phyloP scores from a whole-genome alignment of 2,113 vertebrate species.

The Arizona elegans region DNA sequence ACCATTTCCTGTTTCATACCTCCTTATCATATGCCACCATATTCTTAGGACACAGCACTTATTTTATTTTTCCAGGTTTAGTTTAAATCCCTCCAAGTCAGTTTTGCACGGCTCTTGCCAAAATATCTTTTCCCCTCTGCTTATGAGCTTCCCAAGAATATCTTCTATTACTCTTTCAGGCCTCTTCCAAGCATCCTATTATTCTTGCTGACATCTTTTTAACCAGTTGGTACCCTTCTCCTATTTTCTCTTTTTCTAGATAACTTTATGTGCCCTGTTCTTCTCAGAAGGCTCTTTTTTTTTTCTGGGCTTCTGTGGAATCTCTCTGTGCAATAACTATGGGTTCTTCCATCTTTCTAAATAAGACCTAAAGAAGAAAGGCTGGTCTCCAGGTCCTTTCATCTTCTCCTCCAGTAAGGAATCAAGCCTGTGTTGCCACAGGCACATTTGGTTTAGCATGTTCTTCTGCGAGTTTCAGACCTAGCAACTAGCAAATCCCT shows the following conservation, averaged over 20 bases:
- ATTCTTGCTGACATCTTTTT: neutral
- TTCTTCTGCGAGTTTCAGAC: neutral
- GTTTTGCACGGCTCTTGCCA: neutral
- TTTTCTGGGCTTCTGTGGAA: neutral
- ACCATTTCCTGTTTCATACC: neutral
- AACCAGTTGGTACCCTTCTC: neutral
- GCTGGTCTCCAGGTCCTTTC: neutral
- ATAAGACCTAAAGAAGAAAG: neutral
- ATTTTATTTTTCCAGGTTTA: neutral
- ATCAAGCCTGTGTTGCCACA: neutral
- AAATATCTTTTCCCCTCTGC: neutral
- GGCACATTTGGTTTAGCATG: neutral
- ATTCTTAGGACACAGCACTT: neutral
- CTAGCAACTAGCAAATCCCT: neutral
- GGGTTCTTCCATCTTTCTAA: neutral
- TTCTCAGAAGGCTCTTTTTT: neutral
- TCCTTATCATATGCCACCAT: neutral
- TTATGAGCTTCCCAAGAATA: neutral
- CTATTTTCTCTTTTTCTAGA: neutral
- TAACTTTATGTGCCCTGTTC: neutral
- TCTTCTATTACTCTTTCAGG: neutral
- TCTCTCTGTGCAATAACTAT: neutral
- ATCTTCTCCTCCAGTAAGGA: neutral
- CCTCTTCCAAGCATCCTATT: neutral
- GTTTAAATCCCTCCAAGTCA: neutral